Conservation (phyloP, 2,113 vertebrate species). For the Nestor notabilis region DNA sequence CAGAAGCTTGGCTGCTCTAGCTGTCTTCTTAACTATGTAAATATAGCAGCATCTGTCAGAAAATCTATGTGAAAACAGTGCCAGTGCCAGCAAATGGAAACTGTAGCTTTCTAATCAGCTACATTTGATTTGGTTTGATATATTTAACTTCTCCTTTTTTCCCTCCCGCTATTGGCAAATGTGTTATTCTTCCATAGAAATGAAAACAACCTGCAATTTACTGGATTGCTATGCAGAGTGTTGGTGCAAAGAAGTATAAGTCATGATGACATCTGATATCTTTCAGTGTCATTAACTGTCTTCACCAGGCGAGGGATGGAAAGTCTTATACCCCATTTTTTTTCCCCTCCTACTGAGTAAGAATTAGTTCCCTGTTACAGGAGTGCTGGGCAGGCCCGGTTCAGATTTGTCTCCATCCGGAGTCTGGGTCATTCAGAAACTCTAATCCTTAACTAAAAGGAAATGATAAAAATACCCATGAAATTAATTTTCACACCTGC, state of each 20-base stretch:
- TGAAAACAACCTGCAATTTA: constrained; percentile 26
- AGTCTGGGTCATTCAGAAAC: neutral
- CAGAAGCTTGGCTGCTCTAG: neutral
- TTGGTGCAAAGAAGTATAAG: neutral
- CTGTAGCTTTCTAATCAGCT: constrained; percentile 39
- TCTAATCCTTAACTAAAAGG: constrained; percentile 50
- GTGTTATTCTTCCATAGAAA: neutral
- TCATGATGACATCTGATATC: constrained; percentile 17
- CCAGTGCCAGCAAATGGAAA: neutral
- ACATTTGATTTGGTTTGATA: constrained; percentile 55
- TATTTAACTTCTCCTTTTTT: constrained; percentile 37
- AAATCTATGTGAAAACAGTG: constrained; percentile 26
- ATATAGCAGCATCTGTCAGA: neutral
- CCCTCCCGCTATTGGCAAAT: neutral
- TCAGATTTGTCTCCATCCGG: neutral
- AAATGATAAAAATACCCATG: constrained; percentile 55
- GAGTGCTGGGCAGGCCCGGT: neutral
- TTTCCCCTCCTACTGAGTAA: neutral
- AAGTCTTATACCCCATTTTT: neutral
- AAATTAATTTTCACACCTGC: constrained; percentile 64
- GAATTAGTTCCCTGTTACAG: neutral
- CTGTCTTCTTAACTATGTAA: neutral
- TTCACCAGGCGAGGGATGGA: neutral
- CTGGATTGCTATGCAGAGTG: constrained; percentile 2
- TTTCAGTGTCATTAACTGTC: neutral